Percentiles rank a stretch among this genome's conserved stretches.
Conservation (phyloP, 2,797 vertebrate species). For the Lycodopsis pacificus region DNA sequence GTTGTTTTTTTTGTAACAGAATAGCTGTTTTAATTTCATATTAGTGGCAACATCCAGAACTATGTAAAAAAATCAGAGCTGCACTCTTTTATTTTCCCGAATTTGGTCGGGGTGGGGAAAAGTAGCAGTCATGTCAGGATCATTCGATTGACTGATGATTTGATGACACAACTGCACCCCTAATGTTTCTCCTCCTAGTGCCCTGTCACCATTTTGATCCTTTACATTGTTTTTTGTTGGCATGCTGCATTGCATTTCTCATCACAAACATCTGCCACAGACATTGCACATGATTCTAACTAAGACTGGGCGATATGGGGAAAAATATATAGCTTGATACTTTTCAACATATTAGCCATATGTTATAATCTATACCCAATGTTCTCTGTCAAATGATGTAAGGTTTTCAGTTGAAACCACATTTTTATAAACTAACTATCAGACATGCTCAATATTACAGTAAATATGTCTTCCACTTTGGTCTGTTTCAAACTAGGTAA, state of each 20-base stretch:
- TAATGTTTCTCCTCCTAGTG: neutral
- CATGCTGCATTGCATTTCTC: constrained; percentile 66
- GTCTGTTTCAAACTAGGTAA: neutral
- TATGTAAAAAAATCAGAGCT: neutral
- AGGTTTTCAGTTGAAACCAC: neutral
- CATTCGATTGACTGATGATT: constrained; percentile 4
- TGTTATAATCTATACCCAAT: neutral
- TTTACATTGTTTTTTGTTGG: constrained; percentile 8
- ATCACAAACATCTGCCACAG: constrained; percentile 34
- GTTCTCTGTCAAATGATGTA: neutral
- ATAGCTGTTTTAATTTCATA: neutral
- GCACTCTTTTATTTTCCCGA: neutral
- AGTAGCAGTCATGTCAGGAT: neutral
- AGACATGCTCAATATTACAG: neutral
- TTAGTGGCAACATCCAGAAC: neutral
- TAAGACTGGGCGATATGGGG: constrained; percentile 46
- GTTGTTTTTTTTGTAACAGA: neutral
- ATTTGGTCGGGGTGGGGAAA: neutral
- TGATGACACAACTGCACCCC: neutral
- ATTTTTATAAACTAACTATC: neutral
- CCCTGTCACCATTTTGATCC: constrained; percentile 4
- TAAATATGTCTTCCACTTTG: neutral
- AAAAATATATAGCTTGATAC: neutral
- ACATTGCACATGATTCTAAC: constrained; percentile 67
- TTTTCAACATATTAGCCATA: neutral